Base-by-base conservation (phyloP, 2,797 vertebrate genomes). In the Arrhamphus sclerolepis region DNA sequence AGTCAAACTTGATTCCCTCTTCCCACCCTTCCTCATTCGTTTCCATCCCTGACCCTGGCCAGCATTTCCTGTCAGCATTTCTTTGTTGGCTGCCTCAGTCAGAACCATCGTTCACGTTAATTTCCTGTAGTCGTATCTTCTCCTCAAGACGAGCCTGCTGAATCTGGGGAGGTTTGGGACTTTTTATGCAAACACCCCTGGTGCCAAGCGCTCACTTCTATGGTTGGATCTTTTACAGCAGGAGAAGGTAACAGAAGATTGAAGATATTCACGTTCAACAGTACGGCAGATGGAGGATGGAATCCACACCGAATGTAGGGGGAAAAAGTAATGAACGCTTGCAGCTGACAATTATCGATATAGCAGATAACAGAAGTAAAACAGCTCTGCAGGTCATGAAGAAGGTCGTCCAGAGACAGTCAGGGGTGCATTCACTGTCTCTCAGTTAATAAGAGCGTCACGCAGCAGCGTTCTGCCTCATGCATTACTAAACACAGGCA, bases 281-380 rank as follows among this genome's bases (percentile, higher is more conserved):
- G 18, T 5, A 42, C 61, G 41, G 22, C 46, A 56, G 34, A 34
- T 59, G 13, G 47, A 55, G 20, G 46, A 49, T 46, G 51, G 61
- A 52, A 65, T 61, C 4, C 38, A 17, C 59, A 44, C 46, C 55
- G 14, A n/a, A n/a, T n/a, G n/a, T n/a, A n/a, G n/a, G n/a, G n/a
- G n/a, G n/a, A n/a, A 52, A 56, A 28, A 63, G n/a, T 24, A 66
- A 73, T 73, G 56, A 78, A 56, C 29, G 48, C 65, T 66, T 18
- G 50, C 41, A 55, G 80, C 44, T 38, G 81, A 75, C 67, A 77
- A 66, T 79, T 77, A 78, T 62, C 56, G 51, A 34, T 41, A 9
- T 22, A 54, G 50, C 7, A 48, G 66, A 74, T 67, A 65, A 80
- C 61, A 55, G 46, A 53, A 50, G 71, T 62, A 21, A 66, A 83